Evolutionary conservation across 2,113 vertebrate species (phyloP), one percentile per base, ranked within the genome.

Genomic region (Lagopus muta): DNA sequence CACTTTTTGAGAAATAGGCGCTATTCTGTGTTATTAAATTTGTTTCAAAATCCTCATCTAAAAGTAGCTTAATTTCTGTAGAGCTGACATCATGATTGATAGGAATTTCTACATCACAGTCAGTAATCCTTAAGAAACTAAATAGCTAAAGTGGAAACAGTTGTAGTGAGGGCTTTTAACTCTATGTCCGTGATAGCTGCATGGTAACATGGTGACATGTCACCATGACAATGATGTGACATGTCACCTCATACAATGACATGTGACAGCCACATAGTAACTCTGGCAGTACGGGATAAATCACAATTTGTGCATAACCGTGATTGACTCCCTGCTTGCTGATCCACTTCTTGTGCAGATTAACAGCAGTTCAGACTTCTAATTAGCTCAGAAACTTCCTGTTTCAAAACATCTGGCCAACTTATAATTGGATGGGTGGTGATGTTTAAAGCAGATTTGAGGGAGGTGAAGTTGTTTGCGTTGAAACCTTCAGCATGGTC

Each of bases 61-160:
- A 95, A 96, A 93, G 92, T 88, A 95, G 92, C 88, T 93, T 96
- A 93, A 95, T 96, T 96, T 95, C 90, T 93, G 89, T 54, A 69
- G 62, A 90, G 80, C 52, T 95, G 94, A 93, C 96, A 94, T 92
- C 65, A 65, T 94, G 92, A 96, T 96, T 95, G 94, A 95, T 96
- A 95, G 91, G 86, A 95, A 96, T 96, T 96, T 95, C 92, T 94
- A 94, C 94, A 95, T 95, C 94, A 86, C 77, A 95, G 94, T 92
- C 95, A 89, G 92, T 94, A 96, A 90, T 96, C 91, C 92, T 96
- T 96, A 87, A 89, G 90, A 95, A 96, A 87, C 89, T 96, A 96
- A 96, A 95, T 81, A 95, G 83, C 80, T 96, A 93, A 93, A 94
- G 81, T 95, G 90, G 94, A 92, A 94, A 89, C 86, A 92, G 84